Conservation (phyloP, 2,113 vertebrate genomes). For the Columba janthina region DNA sequence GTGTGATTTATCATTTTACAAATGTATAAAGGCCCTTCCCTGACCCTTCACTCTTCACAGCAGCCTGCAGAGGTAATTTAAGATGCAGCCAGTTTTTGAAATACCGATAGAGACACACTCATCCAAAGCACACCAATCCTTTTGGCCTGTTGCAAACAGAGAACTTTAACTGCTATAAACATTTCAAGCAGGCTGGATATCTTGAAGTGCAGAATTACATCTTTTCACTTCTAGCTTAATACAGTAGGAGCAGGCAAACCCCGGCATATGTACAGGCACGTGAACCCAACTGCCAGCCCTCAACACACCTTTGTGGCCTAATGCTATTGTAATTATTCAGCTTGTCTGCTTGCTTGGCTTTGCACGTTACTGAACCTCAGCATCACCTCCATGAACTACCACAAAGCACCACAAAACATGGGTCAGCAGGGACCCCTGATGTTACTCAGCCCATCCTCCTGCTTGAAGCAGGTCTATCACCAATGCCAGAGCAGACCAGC, state of each 20-base stretch:
- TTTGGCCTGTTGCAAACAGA: conserved; percentile 6
- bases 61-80: background rate
- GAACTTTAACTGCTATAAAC: background rate
- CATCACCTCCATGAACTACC: background rate
- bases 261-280: background rate
- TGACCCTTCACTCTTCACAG: background rate
- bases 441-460: background rate
- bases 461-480: background rate
- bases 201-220: background rate
- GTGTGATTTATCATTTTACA: background rate
- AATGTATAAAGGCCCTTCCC: background rate
- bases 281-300: background rate
- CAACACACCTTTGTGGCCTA: background rate
- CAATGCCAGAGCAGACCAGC: background rate
- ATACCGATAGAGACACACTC: background rate
- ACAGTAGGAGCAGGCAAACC: background rate
- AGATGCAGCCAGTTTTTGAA: background rate
- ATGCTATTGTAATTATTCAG: background rate
- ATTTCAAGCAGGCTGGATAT: background rate
- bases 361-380: background rate
- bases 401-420: background rate
- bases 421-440: background rate
- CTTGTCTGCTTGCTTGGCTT: background rate
- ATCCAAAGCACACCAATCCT: conserved; percentile 9
- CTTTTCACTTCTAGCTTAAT: background rate